A percentile compares a stretch with the other conserved stretches of the same genome.
Evolutionary conservation across 2,797 vertebrate species (phyloP).

Genomic region (Gallinago solitaria): DNA sequence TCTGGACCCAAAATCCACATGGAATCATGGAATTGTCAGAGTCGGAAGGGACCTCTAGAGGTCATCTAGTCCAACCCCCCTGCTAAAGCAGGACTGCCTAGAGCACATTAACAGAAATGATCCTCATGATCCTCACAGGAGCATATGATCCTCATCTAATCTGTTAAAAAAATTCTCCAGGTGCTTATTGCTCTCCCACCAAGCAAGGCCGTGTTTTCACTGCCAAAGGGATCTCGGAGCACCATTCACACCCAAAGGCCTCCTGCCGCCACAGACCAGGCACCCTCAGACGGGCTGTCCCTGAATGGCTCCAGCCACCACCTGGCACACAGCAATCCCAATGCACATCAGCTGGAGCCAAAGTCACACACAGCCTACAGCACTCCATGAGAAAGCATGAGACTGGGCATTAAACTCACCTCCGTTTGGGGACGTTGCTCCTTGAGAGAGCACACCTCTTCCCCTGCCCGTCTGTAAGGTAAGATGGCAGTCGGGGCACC

Average conservation of each 20-base stretch:
- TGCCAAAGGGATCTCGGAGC: not conserved
- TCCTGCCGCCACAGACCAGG: fast-evolving
- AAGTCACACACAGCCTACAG: not conserved
- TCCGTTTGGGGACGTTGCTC: fast-evolving
- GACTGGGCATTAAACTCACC: fast-evolving
- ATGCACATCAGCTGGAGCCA: not conserved
- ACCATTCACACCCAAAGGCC: not conserved
- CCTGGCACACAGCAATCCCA: no score
- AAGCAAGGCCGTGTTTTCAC: not conserved
- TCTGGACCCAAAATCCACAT: not conserved
- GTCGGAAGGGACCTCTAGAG: no score
- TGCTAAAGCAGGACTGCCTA: no score
- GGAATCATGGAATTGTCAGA: no score
- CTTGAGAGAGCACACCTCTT: not conserved
- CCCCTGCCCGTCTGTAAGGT: not conserved
- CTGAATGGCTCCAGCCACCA: not conserved
- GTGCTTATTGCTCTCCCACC: not conserved
- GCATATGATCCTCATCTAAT: not conserved
- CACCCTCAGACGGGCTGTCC: not conserved
- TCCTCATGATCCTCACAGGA: no score
- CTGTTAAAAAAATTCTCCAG: fast-evolving
- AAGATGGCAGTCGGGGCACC: fast-evolving
- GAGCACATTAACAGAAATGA: no score
- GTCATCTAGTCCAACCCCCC: no score
- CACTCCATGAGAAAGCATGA: fast-evolving